Percentiles rank a stretch among this genome's conserved stretches.
Conservation (phyloP, 2,797 vertebrate species). For the Pantherophis alleghaniensis region DNA sequence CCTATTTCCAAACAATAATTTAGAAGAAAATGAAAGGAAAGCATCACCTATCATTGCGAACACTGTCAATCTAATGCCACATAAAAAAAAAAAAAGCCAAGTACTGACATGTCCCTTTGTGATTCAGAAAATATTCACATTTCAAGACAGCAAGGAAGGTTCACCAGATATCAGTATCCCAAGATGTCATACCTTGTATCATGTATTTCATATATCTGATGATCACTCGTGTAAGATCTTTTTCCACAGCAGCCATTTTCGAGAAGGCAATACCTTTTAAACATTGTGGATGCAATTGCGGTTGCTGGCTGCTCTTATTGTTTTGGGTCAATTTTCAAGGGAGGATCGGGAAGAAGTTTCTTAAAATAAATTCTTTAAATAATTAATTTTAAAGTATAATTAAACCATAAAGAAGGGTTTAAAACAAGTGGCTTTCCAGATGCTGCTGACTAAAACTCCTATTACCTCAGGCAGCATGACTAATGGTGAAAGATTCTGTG, state of each 20-base stretch:
- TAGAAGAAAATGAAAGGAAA: conserved; percentile 18
- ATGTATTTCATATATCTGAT: not conserved
- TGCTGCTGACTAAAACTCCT: not conserved
- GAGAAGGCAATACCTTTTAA: not conserved
- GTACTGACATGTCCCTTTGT: not conserved
- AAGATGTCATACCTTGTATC: not conserved
- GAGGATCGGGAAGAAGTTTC: not conserved
- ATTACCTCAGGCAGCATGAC: not conserved
- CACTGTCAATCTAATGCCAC: not conserved
- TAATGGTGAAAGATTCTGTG: not conserved
- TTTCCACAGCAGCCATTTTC: not conserved
- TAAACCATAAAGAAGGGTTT: not conserved
- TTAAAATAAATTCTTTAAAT: not conserved
- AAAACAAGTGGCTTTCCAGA: not conserved
- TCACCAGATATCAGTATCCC: not conserved
- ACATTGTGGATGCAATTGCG: not conserved
- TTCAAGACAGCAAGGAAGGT: not conserved
- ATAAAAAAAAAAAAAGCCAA: not conserved
- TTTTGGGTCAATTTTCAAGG: not conserved
- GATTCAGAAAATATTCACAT: not conserved
- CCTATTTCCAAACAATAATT: not conserved
- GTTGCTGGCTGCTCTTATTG: not conserved
- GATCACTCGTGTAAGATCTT: not conserved
- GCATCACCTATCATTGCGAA: not conserved
- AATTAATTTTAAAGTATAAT: not conserved